Conservation (phyloP, 2,797 vertebrate genomes). For the Microctenopoma stevenorrisi region DNA sequence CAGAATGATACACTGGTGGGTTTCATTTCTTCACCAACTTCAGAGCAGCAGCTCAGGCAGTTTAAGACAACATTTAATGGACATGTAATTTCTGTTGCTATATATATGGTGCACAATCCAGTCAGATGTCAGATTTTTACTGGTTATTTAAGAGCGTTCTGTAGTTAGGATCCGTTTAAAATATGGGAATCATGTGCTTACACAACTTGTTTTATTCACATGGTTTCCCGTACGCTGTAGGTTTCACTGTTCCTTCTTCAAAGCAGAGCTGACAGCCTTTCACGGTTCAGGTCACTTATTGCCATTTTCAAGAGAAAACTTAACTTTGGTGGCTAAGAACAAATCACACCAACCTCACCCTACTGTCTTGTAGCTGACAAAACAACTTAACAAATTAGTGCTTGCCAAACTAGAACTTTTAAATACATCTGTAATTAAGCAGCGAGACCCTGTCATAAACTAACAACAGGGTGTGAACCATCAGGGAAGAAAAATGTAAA, state of each 20-base stretch:
- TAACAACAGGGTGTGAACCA: conserved; percentile 53
- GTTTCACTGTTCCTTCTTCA: conserved; percentile 29
- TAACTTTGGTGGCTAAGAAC: conserved; percentile 54
- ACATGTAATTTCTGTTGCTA: not conserved
- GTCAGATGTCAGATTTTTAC: not conserved
- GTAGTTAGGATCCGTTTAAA: not conserved
- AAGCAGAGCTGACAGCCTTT: conserved; percentile 62
- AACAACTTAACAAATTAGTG: conserved; percentile 62
- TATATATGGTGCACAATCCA: not conserved
- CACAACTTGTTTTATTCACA: not conserved
- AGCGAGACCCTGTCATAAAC: conserved; percentile 44
- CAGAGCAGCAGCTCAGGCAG: not conserved
- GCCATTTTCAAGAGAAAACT: conserved; percentile 24
- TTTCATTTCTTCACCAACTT: not conserved
- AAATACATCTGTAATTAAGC: conserved; percentile 70
- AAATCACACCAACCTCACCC: conserved; percentile 58
- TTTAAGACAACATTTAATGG: not conserved
- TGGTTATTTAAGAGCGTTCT: not conserved
- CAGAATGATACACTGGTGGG: not conserved
- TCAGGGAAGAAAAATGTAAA: conserved; percentile 50
- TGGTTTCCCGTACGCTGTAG: conserved; percentile 3
- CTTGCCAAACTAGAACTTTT: conserved; percentile 48
- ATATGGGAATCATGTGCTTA: not conserved
- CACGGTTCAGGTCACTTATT: conserved; percentile 63
- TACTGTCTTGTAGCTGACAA: conserved; percentile 51